Base-by-base conservation (phyloP, 2,113 vertebrate genomes). In the Nicator chloris region DNA sequence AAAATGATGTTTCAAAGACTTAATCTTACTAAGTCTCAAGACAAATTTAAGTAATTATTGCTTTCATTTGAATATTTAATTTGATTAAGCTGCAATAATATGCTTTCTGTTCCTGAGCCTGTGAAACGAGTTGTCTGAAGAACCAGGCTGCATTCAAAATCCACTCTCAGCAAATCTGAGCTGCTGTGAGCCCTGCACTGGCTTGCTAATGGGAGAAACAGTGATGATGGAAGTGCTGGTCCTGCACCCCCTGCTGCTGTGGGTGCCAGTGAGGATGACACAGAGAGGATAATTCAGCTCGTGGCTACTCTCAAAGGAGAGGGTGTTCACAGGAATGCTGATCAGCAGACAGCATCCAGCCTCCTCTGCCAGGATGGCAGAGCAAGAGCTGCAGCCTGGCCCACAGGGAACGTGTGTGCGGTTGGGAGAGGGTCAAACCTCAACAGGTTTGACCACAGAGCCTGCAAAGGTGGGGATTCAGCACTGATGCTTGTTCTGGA, bases 41-140 rank as follows among this genome's bases (percentile, higher is more conserved):
- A 95, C 89, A 95, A 95, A 97, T 96, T 94, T 95, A 90, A 96
- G 78, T 93, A 97, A 97, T 96, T 95, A 91, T 94, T 97, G 79
- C 88, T 96, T 96, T 97, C 68, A 93, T 96, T 96, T 96, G 90
- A 95, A 93, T 97, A 78, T 96, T 97, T 97, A 96, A 97, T 97
- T 97, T 95, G 92, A 97, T 97, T 96, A 97, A 96, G 75, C 87
- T 0, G 1, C 80, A 93, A 23, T 88, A 54, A 51, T 94, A 81
- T 76, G 56, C 68, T 93, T 95, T 94, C 68, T 96, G 8, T 92
- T 93, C 50, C 68, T 82, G 75, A 96, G 79, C 72, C 61, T 50
- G 27, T 50, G 54, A 75, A 90, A 84, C 57, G 27, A 39, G 73
- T 70, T 90, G 59, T 79, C 64, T 84, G 71, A 63, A 75, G 37